Evolutionary conservation across 2,888 invertebrate species (phyloP), one percentile per base, ranked within the genome.

Genomic region (Willowsia nigromaculata): DNA sequence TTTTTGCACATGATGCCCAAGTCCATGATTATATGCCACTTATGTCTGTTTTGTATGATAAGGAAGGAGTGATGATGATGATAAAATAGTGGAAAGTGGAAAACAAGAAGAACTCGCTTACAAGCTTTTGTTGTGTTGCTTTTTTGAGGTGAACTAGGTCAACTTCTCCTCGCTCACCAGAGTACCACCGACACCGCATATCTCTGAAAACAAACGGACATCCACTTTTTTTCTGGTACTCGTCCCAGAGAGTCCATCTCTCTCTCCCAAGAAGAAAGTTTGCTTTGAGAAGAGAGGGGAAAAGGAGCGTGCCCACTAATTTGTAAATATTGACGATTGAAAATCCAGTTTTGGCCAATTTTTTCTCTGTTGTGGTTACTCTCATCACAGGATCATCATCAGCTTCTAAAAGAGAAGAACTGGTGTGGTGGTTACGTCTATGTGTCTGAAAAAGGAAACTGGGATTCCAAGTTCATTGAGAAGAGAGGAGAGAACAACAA

Each of bases 321-420:
- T 89, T 89, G 89, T 89, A 89, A 89, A 89, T 89, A 89, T 89
- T 89, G 89, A 89, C 85, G 89, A 89, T 85, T 89, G 85, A 89
- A 85, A 88, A 89, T 89, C 89, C 89, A 89, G 89, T 89, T 88
- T 88, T 89, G 89, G 80, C 85, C 85, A 89, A 89, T 89, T 89
- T 89, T 89, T 89, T 89, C 65, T 85, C 59, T 82, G 83, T 88
- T 88, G 88, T 47, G 83, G 87, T 88, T 68, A 82, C 88, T 71
- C 68, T 81, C 80, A 25, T 74, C 43, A 74, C n/a, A 50, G n/a
- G 47, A 47, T 56, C 7, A 22, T 47, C 47, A 56, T 56, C n/a
- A 18, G 50, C 50, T 56, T 43, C 13, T 43, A 43, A 43, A n/a
- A n/a, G n/a, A n/a, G n/a, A n/a, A 43, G 43, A 6, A 43, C 4